Evolutionary conservation across 2,888 invertebrate genomes (phyloP), one percentile per base, ranked within the genome.

Genomic region (Crematogaster levior): DNA sequence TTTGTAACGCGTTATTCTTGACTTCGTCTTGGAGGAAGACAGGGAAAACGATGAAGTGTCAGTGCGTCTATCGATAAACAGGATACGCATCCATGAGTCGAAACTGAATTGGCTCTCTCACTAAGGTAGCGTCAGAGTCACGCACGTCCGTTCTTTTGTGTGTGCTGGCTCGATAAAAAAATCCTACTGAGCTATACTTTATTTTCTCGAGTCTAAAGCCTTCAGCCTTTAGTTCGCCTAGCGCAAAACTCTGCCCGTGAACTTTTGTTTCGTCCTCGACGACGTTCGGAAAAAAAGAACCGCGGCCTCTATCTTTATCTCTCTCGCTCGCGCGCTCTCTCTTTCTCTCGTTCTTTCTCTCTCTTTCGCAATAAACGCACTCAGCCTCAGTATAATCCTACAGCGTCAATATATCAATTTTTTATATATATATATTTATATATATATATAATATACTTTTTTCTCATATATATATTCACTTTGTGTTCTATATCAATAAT

Each of bases 401-500:
- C 90, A 89, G 90, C 89, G 66, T 90, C 90, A 91, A 92, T 92
- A 93, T 92, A 92, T 91, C 92, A 93, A 92, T 92, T 90, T 90
- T 88, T 88, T 87, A 75, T 86, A 80, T 86, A 84, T 90, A 86
- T 89, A 84, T 91, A 90, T 88, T 87, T 87, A 85, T 90, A 86
- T 89, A 87, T 90, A 86, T 90, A 86, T 86, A 84, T 86, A 79
- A 68, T 68, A 82, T 79, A 86, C 87, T 85, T 89, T 91, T 90
- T 88, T 91, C 85, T 90, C 88, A 90, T 92, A 90, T 92, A 91
- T 92, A 92, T 91, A 93, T 92, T 92, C 90, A 91, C 92, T 92
- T 92, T 92, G 90, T 93, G 91, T 92, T 91, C 91, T 93, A 92
- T 93, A 92, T 93, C 92, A 92, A 90, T 93, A 92, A 91, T 93